phyloP scores from a whole-genome alignment of 2,888 invertebrate genomes.

The Schizaphis graminum region DNA sequence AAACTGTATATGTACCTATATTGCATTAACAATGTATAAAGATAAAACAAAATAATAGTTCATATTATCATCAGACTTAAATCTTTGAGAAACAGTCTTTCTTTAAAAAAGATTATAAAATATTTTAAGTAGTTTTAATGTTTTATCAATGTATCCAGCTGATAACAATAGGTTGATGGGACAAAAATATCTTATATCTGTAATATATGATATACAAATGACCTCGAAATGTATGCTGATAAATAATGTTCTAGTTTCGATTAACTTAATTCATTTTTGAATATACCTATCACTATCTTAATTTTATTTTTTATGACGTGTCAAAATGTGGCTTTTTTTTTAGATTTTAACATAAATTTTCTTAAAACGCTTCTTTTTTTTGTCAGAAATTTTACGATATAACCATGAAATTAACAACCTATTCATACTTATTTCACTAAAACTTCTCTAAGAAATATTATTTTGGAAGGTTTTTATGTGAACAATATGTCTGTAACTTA shows the following conservation, averaged over 20 bases:
- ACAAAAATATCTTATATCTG: neutral
- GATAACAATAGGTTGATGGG: neutral
- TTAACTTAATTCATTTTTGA: neutral
- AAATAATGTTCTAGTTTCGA: conserved; percentile 2
- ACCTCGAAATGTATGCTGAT: neutral
- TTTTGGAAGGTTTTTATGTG: neutral
- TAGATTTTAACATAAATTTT: conserved; percentile 12
- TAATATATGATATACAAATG: neutral
- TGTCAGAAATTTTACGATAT: neutral
- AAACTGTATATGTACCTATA: neutral
- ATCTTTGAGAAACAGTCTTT: neutral
- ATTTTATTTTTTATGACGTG: neutral
- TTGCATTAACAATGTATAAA: neutral
- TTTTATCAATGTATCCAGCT: neutral
- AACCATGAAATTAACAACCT: neutral
- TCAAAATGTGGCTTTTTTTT: neutral
- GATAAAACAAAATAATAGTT: no score
- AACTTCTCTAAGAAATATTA: neutral
- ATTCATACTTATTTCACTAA: neutral
- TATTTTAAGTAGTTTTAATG: neutral
- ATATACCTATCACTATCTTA: neutral
- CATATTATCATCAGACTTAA: no score
- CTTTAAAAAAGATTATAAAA: conserved; percentile 9
- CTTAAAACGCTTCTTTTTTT: neutral
- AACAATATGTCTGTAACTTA: conserved; percentile 17